Evolutionary conservation across 2,797 vertebrate species (phyloP).

Genomic region (Nasua narica): DNA sequence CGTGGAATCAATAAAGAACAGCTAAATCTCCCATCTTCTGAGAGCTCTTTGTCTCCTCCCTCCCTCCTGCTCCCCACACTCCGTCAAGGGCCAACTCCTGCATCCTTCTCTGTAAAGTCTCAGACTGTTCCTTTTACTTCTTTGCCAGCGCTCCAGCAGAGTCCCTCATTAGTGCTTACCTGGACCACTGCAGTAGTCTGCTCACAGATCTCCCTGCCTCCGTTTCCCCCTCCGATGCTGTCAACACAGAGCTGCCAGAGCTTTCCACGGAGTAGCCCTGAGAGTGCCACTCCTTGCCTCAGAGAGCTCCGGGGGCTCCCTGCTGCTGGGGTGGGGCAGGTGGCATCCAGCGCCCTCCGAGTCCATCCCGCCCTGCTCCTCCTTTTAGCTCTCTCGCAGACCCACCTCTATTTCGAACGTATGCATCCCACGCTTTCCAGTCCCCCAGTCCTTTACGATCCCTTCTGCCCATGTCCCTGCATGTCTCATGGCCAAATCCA

Average conservation of each 20-base stretch:
- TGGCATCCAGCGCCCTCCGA: neutral
- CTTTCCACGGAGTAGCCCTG: neutral
- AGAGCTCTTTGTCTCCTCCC: slow-evolving; percentile 56
- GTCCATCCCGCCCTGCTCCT: neutral
- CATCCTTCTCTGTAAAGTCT: neutral
- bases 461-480: neutral
- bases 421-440: neutral
- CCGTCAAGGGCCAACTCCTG: neutral
- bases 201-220: neutral
- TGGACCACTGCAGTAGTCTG: neutral
- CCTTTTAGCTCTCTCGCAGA: neutral
- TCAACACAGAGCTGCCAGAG: neutral
- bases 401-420: neutral
- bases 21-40: slow-evolving; percentile 69
- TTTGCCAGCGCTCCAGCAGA: neutral
- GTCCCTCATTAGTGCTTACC: neutral
- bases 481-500: neutral
- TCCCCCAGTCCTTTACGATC: neutral
- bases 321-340: neutral
- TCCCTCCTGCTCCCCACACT: slow-evolving; percentile 15
- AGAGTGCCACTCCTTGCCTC: neutral
- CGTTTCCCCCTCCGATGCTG: fast-evolving
- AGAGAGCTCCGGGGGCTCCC: neutral
- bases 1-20: slow-evolving; percentile 72
- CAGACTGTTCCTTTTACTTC: neutral